Base-by-base conservation (phyloP, 2,797 vertebrate species). In the Pipistrellus kuhlii region DNA sequence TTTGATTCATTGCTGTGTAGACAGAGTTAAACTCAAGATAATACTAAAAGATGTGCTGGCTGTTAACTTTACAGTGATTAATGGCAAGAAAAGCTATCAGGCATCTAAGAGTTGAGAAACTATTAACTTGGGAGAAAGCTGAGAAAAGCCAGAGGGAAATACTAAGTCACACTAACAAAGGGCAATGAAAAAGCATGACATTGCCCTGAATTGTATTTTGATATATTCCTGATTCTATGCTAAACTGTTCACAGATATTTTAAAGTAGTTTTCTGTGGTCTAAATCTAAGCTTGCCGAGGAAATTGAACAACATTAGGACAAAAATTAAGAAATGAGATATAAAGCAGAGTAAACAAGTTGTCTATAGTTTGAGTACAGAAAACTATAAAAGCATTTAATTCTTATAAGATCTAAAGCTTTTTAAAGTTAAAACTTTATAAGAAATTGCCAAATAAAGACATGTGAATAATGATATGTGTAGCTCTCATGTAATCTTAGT, bases 21-120 rank as follows among this genome's bases (percentile, higher is more conserved):
- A 96, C 62, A 97, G 90, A 98, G 90, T 97, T 97, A 97, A 98
- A 97, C 87, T 97, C 93, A 97, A 96, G 91, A 93, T 93, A 97
- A 91, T 92, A 91, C 95, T 97, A 93, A 98, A 95, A 97, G 95
- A 96, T 98, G 93, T 97, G 97, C 95, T 98, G 98, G 98, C 98
- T 98, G 97, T 98, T 99, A 99, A 98, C 98, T 98, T 99, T 98
- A 97, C 97, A 96, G 98, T 99, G 99, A 99, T 99, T 99, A 99
- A 99, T 99, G 98, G 98, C 98, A 98, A 98, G 98, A 98, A 98
- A 98, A 98, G 98, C 97, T 97, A 98, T 82, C 97, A 96, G 66
- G 73, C 91, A 96, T 95, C 94, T 97, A 95, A 97, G 97, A 98
- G 97, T 90, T 97, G 97, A 98, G 98, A 98, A 98, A 93, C 96